These are phyloP conservation scores for Sapajus apella DNA, from an alignment of 2,113 vertebrate species.

Conservation along the genomic window DNA sequence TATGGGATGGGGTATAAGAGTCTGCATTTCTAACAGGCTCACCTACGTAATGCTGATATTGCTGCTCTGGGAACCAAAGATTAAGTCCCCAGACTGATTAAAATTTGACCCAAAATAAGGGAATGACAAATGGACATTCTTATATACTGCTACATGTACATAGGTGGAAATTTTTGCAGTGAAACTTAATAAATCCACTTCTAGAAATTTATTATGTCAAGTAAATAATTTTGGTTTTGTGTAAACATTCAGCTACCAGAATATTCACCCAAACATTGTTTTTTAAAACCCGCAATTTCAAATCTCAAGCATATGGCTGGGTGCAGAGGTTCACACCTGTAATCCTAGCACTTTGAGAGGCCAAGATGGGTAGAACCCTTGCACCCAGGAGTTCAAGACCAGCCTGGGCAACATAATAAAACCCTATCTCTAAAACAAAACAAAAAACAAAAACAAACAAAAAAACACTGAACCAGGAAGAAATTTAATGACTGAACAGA, in stretches of 20 bases:
- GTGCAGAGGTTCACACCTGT: too few relatives aligned
- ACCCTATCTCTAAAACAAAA: too few relatives aligned
- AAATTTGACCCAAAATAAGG: conserved; percentile 9
- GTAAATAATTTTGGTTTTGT: conserved; percentile 34
- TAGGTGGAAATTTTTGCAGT: neutral
- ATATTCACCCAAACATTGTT: neutral
- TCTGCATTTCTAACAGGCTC: conserved; percentile 18
- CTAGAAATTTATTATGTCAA: conserved; percentile 3
- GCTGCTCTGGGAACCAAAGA: neutral
- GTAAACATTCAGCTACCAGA: neutral
- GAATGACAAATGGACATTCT: neutral
- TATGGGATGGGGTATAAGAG: neutral
- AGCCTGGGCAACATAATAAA: too few relatives aligned
- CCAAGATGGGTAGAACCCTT: too few relatives aligned
- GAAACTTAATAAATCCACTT: conserved; percentile 6
- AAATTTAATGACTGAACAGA: too few relatives aligned
- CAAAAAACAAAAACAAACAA: too few relatives aligned
- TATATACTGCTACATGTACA: neutral
- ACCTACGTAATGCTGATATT: neutral
- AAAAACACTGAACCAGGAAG: too few relatives aligned
- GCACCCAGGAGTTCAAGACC: too few relatives aligned
- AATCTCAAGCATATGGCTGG: neutral
- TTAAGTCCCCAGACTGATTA: neutral
- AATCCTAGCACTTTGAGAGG: too few relatives aligned
- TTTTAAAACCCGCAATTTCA: neutral